Percentiles rank a stretch among this genome's conserved stretches.
phyloP scores from a whole-genome alignment of 2,797 vertebrate species.

The Anguilla anguilla region DNA sequence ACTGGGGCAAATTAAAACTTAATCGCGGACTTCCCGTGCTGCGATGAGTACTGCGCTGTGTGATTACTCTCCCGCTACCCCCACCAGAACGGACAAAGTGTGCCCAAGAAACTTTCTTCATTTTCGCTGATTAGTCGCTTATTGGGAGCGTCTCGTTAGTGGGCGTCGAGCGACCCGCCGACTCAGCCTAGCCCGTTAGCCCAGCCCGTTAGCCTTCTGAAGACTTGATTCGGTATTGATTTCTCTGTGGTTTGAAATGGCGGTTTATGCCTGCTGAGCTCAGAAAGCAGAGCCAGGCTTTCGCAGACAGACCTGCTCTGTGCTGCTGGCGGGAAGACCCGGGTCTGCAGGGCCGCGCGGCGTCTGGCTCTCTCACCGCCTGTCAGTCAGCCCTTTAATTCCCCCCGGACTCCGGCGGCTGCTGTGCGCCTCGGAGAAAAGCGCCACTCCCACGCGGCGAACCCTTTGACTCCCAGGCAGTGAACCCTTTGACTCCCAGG shows the following conservation, averaged over 20 bases:
- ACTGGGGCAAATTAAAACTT: slow-evolving; percentile 29
- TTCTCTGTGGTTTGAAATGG: not conserved
- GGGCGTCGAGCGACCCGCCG: not conserved
- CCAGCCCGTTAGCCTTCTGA: not conserved
- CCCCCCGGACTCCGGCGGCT: not conserved
- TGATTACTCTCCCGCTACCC: slow-evolving; percentile 17
- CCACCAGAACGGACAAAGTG: not conserved
- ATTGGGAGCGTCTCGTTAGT: not conserved
- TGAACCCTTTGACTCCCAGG: too few relatives aligned
- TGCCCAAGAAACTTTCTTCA: not conserved
- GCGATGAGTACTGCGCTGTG: slow-evolving; percentile 22
- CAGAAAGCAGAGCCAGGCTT: not conserved
- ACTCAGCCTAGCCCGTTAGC: not conserved
- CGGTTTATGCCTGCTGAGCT: not conserved
- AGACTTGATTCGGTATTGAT: not conserved
- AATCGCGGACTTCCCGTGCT: slow-evolving; percentile 33
- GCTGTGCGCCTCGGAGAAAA: not conserved
- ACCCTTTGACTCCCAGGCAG: not conserved
- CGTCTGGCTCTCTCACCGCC: not conserved
- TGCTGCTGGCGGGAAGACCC: not conserved
- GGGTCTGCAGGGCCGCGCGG: not conserved
- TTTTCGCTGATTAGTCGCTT: not conserved
- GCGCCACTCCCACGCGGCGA: not conserved
- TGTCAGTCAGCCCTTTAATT: not conserved
- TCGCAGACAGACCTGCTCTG: not conserved